phyloP scores from a whole-genome alignment of 2,888 invertebrate genomes.

The Serrognathus titanus region DNA sequence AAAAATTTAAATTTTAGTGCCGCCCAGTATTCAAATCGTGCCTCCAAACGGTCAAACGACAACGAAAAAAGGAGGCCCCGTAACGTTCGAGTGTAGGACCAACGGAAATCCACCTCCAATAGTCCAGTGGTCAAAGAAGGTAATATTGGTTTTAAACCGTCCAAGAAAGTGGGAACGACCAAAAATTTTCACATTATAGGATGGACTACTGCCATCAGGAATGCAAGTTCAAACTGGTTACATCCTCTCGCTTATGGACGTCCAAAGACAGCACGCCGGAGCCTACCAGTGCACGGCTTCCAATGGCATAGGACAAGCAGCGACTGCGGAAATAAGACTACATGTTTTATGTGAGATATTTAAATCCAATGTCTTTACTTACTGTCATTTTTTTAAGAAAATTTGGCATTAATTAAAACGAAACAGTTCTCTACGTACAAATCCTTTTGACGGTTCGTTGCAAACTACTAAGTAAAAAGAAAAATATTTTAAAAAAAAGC shows the following conservation, averaged over 20 bases:
- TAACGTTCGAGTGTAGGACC: slow-evolving; percentile 50
- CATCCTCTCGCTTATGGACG: slow-evolving; percentile 44
- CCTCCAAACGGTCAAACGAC: slow-evolving; percentile 46
- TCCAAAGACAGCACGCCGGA: slow-evolving; percentile 49
- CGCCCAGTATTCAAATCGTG: slow-evolving; percentile 46
- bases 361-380: background rate
- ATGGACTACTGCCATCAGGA: slow-evolving; percentile 45
- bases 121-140: slow-evolving; percentile 52
- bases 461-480: too few relatives aligned
- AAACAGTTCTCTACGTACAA: too few relatives aligned
- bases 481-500: too few relatives aligned
- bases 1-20: slow-evolving; percentile 35
- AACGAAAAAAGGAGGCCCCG: slow-evolving; percentile 47
- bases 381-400: too few relatives aligned
- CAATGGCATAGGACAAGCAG: slow-evolving; percentile 51
- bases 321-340: slow-evolving; percentile 45
- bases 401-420: too few relatives aligned
- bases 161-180: background rate
- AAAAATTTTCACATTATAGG: slow-evolving; percentile 33
- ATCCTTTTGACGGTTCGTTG: too few relatives aligned
- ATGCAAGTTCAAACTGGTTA: slow-evolving; percentile 47
- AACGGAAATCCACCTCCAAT: slow-evolving; percentile 51
- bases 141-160: slow-evolving; percentile 21
- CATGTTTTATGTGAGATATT: slow-evolving; percentile 46
- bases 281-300: slow-evolving; percentile 52